Evolutionary conservation across 2,888 invertebrate species (phyloP), one percentile per base, ranked within the genome.

Genomic region (Pilophorus perplexus): DNA sequence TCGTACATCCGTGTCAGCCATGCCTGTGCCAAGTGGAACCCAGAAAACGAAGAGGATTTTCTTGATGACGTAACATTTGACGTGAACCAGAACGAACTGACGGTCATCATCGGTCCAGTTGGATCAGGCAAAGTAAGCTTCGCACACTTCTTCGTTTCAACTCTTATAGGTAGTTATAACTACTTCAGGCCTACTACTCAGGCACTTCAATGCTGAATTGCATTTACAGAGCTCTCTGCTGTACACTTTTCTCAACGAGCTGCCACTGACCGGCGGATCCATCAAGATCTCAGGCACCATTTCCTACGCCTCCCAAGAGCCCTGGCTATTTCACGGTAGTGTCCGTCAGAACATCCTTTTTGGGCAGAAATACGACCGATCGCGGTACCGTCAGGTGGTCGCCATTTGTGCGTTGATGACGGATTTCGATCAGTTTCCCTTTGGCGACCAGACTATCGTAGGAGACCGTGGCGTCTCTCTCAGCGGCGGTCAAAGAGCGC

Each of bases 291-390:
- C 83, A 8, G 93, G 93, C 3, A 81, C 80, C 3, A 80, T 88
- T 0, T 85, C 87, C 0, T 94, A 93, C 75, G 89, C 90, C 0
- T 86, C 90, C 46, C 92, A 93, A 76, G 88, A n/a, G n/a, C n/a
- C n/a, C n/a, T n/a, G n/a, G n/a, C n/a, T n/a, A n/a, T n/a, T n/a
- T n/a, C n/a, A n/a, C 93, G 88, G 87, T 74, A 89, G 90, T 68
- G 87, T 98, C 0, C 82, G 91, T 6, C 93, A 96, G 74, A 98
- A 98, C 77, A 92, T 98, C 71, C 77, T 94, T 1, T 97, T 98
- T 77, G 96, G 95, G 0, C 84, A 83, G 74, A 80, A 83, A 70
- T 87, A 84, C 84, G 87, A 86, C 73, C 81, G 83, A 22, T 80
- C 82, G 22, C 81, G 84, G 14, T 87, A 81, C 76, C 87, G 81